These are phyloP conservation scores for Anomalospiza imberbis DNA, from an alignment of 2,797 vertebrate species.

Conservation along the genomic window DNA sequence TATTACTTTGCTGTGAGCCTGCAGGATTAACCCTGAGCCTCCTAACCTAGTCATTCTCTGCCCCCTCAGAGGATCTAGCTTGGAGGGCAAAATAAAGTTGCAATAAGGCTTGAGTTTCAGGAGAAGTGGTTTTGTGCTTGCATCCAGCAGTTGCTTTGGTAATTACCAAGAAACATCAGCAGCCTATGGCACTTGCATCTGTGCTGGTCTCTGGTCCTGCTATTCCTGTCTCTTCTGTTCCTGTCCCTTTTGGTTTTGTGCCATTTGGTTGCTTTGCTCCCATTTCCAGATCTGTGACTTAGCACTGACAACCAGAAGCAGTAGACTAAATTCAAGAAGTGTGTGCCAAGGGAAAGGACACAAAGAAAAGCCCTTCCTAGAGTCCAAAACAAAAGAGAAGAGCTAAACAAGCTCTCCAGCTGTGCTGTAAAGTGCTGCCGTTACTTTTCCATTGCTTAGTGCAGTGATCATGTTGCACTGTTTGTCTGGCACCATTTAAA, in stretches of 20 bases:
- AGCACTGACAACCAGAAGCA: background rate
- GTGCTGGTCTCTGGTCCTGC: background rate
- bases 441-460: background rate
- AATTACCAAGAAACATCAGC: background rate
- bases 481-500: slow-evolving; percentile 7
- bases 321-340: background rate
- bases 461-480: background rate
- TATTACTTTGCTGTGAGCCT: background rate
- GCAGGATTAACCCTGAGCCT: slow-evolving; percentile 46
- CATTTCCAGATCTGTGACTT: background rate
- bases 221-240: background rate
- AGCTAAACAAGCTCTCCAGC: background rate
- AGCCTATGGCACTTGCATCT: background rate
- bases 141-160: background rate
- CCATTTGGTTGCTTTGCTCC: background rate
- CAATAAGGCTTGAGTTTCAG: background rate
- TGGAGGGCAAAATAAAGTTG: background rate
- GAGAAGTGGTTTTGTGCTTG: background rate
- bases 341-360: background rate
- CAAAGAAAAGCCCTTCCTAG: background rate
- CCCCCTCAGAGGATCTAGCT: background rate
- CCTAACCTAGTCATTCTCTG: background rate
- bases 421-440: background rate
- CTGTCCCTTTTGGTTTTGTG: background rate
- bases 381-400: background rate